Evolutionary conservation across 2,888 invertebrate genomes (phyloP).

Genomic region (Polia nebulosa): DNA sequence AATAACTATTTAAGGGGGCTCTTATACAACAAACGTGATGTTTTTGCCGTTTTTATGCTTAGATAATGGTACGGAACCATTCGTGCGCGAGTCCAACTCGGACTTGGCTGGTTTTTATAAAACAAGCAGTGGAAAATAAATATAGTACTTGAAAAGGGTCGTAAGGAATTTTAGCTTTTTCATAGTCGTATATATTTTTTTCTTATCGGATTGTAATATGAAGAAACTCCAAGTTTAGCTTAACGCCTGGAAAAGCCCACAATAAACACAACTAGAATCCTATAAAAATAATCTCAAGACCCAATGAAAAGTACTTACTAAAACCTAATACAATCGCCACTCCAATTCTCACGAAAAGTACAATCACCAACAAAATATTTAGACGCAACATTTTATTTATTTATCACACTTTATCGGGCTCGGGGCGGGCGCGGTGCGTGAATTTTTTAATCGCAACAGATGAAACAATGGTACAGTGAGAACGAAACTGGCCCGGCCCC

Average conservation of each 20-base stretch:
- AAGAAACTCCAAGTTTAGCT: background rate
- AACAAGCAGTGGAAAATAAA: too few species aligned
- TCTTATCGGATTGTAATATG: background rate
- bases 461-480: constrained; percentile 54
- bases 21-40: too few species aligned
- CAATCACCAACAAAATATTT: constrained; percentile 56
- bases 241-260: background rate
- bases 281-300: constrained; percentile 3
- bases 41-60: too few species aligned
- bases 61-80: too few species aligned
- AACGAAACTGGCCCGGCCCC: constrained; percentile 39
- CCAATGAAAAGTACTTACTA: background rate
- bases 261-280: background rate
- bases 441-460: constrained; percentile 65
- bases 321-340: constrained; percentile 1
- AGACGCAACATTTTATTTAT: constrained; percentile 56
- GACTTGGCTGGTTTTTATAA: too few species aligned
- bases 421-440: constrained; percentile 43
- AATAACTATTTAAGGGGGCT: too few species aligned
- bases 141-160: too few species aligned
- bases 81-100: too few species aligned
- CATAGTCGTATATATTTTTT: background rate
- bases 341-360: constrained; percentile 42
- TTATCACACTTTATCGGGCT: constrained; percentile 52
- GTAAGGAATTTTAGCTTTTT: background rate